Evolutionary conservation across 2,888 invertebrate species (phyloP).

Genomic region (Ophraella communa): DNA sequence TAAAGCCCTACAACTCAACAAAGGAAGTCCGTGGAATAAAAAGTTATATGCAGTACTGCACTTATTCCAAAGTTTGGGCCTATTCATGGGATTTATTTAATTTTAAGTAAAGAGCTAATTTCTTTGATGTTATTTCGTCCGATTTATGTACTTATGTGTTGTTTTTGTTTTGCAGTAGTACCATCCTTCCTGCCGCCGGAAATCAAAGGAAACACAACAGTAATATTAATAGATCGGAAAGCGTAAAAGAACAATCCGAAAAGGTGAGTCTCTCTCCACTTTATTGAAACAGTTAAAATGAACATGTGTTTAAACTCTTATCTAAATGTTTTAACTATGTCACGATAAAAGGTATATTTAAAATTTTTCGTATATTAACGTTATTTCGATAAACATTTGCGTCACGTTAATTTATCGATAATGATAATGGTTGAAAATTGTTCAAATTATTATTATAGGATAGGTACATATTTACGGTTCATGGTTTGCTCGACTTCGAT

Average conservation of each 20-base stretch:
- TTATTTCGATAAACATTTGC: not conserved
- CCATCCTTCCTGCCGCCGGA: constrained; percentile 54
- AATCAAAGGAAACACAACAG: constrained; percentile 53
- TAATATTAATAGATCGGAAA: constrained; percentile 59
- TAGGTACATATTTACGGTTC: too few relatives aligned
- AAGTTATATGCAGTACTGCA: too few relatives aligned
- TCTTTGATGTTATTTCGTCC: not conserved
- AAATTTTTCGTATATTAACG: not conserved
- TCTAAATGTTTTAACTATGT: not conserved
- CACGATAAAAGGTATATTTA: not conserved
- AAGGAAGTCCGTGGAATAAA: too few relatives aligned
- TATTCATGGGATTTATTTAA: too few relatives aligned
- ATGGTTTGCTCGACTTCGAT: too few relatives aligned
- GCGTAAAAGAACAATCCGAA: constrained; percentile 60
- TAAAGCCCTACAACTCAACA: too few relatives aligned
- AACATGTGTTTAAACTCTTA: not conserved
- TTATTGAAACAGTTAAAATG: not conserved
- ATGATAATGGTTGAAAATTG: not conserved
- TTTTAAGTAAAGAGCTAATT: too few relatives aligned
- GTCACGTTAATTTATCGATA: not conserved
- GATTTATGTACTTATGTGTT: not conserved
- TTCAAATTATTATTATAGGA: not conserved
- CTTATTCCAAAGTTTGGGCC: too few relatives aligned
- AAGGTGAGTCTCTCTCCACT: constrained; percentile 52
- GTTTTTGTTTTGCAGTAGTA: constrained; percentile 51